These are phyloP conservation scores for Streptopelia turtur DNA, from an alignment of 2,797 vertebrate genomes.

Conservation along the genomic window DNA sequence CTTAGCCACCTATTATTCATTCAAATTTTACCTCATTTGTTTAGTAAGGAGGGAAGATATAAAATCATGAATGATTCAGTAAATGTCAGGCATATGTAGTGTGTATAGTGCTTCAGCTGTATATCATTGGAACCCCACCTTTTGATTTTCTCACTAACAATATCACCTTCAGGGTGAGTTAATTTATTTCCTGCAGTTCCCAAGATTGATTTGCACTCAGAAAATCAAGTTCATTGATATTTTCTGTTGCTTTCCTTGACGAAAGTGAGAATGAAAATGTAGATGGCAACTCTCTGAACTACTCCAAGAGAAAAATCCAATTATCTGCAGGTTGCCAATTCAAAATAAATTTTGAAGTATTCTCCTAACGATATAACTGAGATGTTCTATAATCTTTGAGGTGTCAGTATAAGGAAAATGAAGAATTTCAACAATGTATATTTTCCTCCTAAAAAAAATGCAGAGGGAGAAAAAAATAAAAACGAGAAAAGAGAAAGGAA, in stretches of 20 bases:
- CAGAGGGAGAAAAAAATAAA: too few relatives aligned
- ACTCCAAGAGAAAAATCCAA: neutral
- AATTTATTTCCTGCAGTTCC: constrained; percentile 41
- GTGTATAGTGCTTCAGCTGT: neutral
- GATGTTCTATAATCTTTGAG: constrained; percentile 4
- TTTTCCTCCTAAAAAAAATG: constrained; percentile 15
- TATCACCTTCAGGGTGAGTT: constrained; percentile 40
- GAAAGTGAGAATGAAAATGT: constrained; percentile 44
- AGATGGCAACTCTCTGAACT: neutral
- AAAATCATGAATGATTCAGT: constrained; percentile 47
- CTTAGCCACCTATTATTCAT: constrained; percentile 15
- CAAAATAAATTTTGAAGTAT: constrained; percentile 47
- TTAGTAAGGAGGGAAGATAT: neutral
- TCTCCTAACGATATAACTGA: neutral
- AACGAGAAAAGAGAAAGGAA: too few relatives aligned
- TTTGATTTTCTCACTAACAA: constrained; percentile 64
- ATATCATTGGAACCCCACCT: constrained; percentile 11
- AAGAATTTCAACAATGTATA: neutral
- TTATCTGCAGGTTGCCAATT: neutral
- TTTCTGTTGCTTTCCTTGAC: constrained; percentile 19
- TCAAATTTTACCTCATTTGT: constrained; percentile 21
- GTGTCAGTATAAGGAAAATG: neutral
- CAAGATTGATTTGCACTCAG: constrained; percentile 6
- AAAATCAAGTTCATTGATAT: constrained; percentile 33
- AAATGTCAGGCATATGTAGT: neutral